Evolutionary conservation across 2,797 vertebrate genomes (phyloP).

Genomic region (Hipposideros larvatus): DNA sequence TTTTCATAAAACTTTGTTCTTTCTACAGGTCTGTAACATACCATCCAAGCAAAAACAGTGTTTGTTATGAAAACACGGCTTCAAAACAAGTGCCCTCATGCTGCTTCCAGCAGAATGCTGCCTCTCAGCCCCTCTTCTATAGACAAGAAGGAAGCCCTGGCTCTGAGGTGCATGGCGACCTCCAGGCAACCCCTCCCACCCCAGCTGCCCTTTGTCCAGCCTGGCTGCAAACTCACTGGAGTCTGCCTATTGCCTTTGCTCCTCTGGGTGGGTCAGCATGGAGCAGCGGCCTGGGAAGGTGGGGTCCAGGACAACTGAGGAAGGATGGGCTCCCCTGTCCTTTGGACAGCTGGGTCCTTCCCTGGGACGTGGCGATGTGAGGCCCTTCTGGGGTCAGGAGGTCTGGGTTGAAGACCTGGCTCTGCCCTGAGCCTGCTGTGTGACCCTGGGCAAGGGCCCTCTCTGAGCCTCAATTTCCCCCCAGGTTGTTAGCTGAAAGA

Average conservation of each 20-base stretch:
- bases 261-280: neutral
- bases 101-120: neutral
- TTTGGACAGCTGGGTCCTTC: neutral
- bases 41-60: neutral
- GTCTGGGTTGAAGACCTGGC: neutral
- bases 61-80: neutral
- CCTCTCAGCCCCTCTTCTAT: no score
- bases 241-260: neutral
- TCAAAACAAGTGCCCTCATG: neutral
- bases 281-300: neutral
- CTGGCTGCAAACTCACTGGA: neutral
- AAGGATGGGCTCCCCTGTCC: neutral
- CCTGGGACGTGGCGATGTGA: neutral
- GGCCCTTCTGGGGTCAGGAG: neutral
- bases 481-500: neutral
- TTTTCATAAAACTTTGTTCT: neutral
- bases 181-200: neutral
- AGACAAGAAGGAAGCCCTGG: neutral
- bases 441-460: neutral
- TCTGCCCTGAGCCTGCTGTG: neutral
- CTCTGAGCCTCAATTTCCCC: neutral
- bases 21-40: neutral
- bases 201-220: neutral
- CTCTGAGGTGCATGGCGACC: neutral
- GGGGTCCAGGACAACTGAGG: fast-evolving